A percentile compares a stretch with the other conserved stretches of the same genome.
phyloP scores from a whole-genome alignment of 2,797 vertebrate species.

The Harpagifer antarcticus region DNA sequence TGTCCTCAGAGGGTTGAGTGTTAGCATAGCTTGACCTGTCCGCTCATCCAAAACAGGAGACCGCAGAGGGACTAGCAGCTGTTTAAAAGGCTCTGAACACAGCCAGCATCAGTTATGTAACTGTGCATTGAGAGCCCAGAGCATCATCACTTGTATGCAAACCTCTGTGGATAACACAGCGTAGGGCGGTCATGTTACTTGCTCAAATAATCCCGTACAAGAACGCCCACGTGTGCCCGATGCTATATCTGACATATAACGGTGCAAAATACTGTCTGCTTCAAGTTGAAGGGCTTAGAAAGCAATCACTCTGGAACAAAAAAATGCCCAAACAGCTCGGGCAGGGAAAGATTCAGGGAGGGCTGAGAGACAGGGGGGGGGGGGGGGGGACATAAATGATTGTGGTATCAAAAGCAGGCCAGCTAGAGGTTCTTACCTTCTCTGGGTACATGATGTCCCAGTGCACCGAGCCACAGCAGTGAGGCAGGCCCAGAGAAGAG shows the following conservation, averaged over 20 bases:
- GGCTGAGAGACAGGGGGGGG: not conserved
- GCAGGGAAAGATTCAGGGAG: not conserved
- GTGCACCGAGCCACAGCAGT: slow-evolving; percentile 31
- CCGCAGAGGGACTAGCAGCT: slow-evolving; percentile 52
- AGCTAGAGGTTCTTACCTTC: slow-evolving; percentile 62
- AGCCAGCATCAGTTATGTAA: slow-evolving; percentile 61
- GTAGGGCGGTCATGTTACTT: slow-evolving; percentile 32
- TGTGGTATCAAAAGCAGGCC: slow-evolving; percentile 22
- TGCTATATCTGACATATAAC: slow-evolving; percentile 34
- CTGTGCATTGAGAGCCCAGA: slow-evolving; percentile 27
- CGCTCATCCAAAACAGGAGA: slow-evolving; percentile 42
- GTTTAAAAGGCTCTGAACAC: slow-evolving; percentile 56
- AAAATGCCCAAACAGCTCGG: not conserved
- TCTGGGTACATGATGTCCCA: slow-evolving; percentile 72
- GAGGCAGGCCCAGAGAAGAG: slow-evolving; percentile 37
- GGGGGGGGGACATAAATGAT: slow-evolving; percentile 27
- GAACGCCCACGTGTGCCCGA: slow-evolving; percentile 43
- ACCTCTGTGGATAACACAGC: slow-evolving; percentile 45
- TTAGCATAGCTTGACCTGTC: slow-evolving; percentile 43
- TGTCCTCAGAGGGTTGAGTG: slow-evolving; percentile 20
- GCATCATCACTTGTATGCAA: slow-evolving; percentile 53
- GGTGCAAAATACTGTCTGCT: slow-evolving; percentile 26
- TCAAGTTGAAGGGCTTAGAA: slow-evolving; percentile 11
- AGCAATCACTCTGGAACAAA: not conserved
- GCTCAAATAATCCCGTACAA: slow-evolving; percentile 58